A percentile compares a stretch with the other conserved stretches of the same genome.
phyloP scores from a whole-genome alignment of 1,140 invertebrate species.

The Agrypnia vestita region DNA sequence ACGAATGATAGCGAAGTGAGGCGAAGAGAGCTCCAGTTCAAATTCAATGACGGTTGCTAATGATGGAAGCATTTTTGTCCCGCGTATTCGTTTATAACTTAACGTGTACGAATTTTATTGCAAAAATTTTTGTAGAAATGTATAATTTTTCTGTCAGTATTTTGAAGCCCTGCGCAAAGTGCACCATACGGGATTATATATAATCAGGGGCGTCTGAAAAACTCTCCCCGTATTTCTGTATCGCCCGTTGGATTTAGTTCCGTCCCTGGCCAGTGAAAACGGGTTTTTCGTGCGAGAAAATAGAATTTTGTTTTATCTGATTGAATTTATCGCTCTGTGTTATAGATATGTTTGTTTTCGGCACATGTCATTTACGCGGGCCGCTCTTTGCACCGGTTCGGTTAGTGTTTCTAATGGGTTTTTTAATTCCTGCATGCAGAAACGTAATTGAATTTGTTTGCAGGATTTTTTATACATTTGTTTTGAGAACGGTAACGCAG shows the following conservation, averaged over 20 bases:
- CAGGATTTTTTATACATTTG: too few relatives aligned
- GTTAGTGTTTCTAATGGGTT: background rate
- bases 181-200: slow-evolving; percentile 14
- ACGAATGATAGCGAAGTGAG: too few relatives aligned
- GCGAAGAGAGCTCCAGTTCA: too few relatives aligned
- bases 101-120: too few relatives aligned
- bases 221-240: slow-evolving; percentile 2
- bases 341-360: slow-evolving; percentile 32
- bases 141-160: background rate
- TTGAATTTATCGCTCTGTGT: slow-evolving; percentile 39
- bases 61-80: too few relatives aligned
- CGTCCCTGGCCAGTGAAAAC: slow-evolving; percentile 4
- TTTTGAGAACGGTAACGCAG: too few relatives aligned
- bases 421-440: slow-evolving; percentile 5
- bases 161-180: slow-evolving; percentile 14
- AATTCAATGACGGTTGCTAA: too few relatives aligned
- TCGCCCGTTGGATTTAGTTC: background rate
- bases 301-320: slow-evolving; percentile 38
- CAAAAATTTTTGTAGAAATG: too few relatives aligned
- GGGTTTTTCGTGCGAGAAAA: slow-evolving; percentile 36
- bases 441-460: slow-evolving; percentile 10
- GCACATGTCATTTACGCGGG: slow-evolving; percentile 21
- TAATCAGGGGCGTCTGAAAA: slow-evolving; percentile 22
- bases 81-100: too few relatives aligned
- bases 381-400: background rate